Evolutionary conservation across 2,797 vertebrate genomes (phyloP).

Genomic region (Coilia nasus): DNA sequence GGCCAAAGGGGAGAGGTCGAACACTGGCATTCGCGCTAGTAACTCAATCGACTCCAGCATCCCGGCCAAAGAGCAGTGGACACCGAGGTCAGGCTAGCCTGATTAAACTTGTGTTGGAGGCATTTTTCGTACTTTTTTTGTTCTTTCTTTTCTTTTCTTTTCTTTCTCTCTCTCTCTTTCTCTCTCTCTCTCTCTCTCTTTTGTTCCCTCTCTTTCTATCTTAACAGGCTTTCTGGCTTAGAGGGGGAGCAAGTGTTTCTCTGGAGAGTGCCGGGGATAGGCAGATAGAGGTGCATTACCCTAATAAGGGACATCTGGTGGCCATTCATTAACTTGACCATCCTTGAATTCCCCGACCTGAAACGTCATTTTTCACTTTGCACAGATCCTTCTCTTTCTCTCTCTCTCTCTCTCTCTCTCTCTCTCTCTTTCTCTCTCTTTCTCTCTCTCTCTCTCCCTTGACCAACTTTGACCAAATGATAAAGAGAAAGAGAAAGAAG

Average conservation of each 20-base stretch:
- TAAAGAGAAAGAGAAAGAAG: constrained; percentile 50
- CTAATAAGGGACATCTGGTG: constrained; percentile 84
- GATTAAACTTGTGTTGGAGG: constrained; percentile 60
- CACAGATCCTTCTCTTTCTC: constrained; percentile 60
- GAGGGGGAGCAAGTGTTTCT: constrained; percentile 63
- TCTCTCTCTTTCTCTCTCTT: constrained; percentile 41
- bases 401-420: background rate
- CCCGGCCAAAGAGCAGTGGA: background rate
- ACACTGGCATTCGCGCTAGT: background rate
- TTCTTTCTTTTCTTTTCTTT: background rate
- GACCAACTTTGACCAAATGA: constrained; percentile 70
- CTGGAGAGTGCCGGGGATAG: constrained; percentile 65
- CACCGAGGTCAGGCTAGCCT: constrained; percentile 59
- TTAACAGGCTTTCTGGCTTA: constrained; percentile 47
- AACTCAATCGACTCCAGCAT: background rate
- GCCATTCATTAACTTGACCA: constrained; percentile 83
- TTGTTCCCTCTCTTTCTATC: background rate
- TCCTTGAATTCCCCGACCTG: constrained; percentile 77
- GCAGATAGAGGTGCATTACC: constrained; percentile 76
- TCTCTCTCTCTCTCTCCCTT: background rate
- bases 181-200: constrained; percentile 2
- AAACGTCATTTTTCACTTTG: constrained; percentile 79
- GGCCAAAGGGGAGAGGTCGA: constrained; percentile 16
- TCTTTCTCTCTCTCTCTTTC: background rate
- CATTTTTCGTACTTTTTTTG: background rate